Percentiles rank a stretch among this genome's conserved stretches.
These are phyloP conservation scores for Cephus rjabovi DNA, from an alignment of 2,888 invertebrate genomes.

Conservation along the genomic window DNA sequence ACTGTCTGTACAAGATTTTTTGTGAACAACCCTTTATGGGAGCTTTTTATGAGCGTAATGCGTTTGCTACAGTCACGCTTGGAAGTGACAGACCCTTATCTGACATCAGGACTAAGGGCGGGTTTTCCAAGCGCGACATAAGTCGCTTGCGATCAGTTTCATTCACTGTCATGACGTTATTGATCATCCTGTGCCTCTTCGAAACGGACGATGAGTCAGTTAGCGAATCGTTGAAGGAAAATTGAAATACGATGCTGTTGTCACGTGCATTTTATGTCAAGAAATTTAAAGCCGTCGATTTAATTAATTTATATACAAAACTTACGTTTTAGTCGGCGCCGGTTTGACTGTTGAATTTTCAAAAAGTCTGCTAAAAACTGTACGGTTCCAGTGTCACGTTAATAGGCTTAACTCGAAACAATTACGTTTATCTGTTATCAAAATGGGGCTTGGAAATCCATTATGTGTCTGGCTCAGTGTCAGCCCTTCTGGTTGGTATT, in stretches of 20 bases:
- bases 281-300: neutral
- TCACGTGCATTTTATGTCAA: neutral
- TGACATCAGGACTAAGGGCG: neutral
- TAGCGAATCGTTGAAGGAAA: neutral
- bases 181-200: neutral
- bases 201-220: neutral
- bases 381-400: neutral
- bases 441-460: neutral
- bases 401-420: neutral
- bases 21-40: neutral
- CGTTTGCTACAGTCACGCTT: neutral
- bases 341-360: neutral
- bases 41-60: neutral
- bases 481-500: neutral
- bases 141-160: conserved; percentile 7
- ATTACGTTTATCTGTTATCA: neutral
- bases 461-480: neutral
- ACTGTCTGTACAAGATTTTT: neutral
- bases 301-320: neutral
- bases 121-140: neutral
- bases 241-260: neutral
- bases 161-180: neutral
- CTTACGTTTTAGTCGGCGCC: neutral
- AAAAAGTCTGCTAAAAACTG: neutral
- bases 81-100: conserved; percentile 3